Conservation (phyloP, 2,797 vertebrate species). For the Amphiprion clarkii region DNA sequence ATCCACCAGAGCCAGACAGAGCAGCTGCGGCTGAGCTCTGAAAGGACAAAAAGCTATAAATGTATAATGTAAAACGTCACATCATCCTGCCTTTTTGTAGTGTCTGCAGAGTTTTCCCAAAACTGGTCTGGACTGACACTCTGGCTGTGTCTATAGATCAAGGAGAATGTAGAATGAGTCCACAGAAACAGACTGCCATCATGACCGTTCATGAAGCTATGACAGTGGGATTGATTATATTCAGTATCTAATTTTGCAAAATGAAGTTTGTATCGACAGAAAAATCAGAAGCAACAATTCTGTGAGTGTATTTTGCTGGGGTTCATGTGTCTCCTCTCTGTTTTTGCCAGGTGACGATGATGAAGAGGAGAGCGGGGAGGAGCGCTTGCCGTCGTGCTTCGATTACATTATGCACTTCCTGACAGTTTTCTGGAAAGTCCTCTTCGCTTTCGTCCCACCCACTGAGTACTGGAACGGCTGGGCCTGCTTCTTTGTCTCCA, state of each 20-base stretch:
- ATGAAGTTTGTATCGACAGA: neutral
- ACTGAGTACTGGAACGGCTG: slow-evolving; percentile 94
- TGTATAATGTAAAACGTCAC: neutral
- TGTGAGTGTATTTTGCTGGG: neutral
- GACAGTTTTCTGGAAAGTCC: slow-evolving; percentile 92
- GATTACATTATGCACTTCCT: slow-evolving; percentile 95
- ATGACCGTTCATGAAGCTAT: neutral
- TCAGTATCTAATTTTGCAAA: neutral
- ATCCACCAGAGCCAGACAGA: neutral
- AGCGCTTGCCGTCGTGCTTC: slow-evolving; percentile 90
- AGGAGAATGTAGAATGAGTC: neutral
- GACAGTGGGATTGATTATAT: neutral
- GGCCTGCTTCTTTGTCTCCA: slow-evolving; percentile 92
- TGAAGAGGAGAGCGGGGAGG: slow-evolving; percentile 90
- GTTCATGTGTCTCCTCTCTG: slow-evolving; percentile 27
- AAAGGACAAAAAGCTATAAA: neutral
- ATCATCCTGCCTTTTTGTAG: neutral
- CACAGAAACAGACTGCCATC: neutral
- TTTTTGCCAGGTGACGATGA: slow-evolving; percentile 87
- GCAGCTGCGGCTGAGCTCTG: neutral
- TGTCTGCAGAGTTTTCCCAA: neutral
- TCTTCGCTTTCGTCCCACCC: slow-evolving; percentile 92
- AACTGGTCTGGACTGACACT: neutral
- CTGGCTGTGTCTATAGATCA: neutral
- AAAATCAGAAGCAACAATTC: neutral